Conservation (phyloP, 2,113 vertebrate species). For the Holacanthus passer region DNA sequence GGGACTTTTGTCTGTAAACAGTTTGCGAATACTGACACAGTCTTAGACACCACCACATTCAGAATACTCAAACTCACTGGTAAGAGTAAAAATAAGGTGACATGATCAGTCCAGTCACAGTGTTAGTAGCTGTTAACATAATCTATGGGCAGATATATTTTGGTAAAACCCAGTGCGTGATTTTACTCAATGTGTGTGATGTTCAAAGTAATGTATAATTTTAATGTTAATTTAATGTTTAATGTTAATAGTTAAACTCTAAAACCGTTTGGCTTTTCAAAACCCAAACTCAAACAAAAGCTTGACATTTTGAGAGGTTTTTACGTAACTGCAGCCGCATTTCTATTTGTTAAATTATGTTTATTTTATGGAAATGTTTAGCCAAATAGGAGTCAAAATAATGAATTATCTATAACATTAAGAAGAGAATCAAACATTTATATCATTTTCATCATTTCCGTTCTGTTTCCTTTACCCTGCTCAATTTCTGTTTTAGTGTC, state of each 20-base stretch:
- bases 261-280: too few species aligned
- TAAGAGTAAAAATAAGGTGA: conserved; percentile 45
- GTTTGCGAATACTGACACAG: accelerated
- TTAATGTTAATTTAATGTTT: too few species aligned
- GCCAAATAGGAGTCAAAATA: not conserved
- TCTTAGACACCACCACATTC: not conserved
- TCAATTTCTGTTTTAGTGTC: conserved; percentile 51
- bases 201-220: not conserved
- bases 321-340: not conserved
- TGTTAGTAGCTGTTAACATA: not conserved
- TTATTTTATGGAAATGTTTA: too few species aligned
- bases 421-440: not conserved
- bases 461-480: not conserved
- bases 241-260: too few species aligned
- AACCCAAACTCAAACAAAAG: too few species aligned
- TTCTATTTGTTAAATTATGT: not conserved
- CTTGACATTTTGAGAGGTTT: not conserved
- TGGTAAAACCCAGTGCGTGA: not conserved
- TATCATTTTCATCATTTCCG: not conserved
- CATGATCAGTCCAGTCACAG: not conserved
- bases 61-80: conserved; percentile 38
- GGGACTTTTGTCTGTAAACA: conserved; percentile 26
- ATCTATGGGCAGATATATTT: not conserved
- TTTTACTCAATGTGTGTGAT: not conserved
- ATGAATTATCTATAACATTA: not conserved